Base-by-base conservation (phyloP, 2,113 vertebrate genomes). In the Psophia crepitans region DNA sequence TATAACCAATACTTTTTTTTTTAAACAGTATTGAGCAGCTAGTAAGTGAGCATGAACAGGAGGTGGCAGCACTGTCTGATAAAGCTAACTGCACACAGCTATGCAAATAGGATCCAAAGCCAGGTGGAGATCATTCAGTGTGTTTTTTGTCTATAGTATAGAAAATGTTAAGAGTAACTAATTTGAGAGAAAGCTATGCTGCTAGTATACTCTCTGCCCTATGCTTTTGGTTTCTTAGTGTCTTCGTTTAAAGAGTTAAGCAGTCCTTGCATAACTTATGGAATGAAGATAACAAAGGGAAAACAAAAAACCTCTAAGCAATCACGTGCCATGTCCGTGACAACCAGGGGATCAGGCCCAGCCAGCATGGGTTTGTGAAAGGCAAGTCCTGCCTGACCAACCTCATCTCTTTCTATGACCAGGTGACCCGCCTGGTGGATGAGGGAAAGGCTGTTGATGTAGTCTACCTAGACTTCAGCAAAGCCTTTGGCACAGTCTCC, bases 41-140 rank as follows among this genome's bases (percentile, higher is more conserved):
- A 12, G 93, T 98, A 95, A 94, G 94, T 85, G 97, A 97, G 85
- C 97, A 97, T 84, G 96, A 98, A 92, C 97, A 98, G 89, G 97
- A 99, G 98, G 66, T 98, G 98, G 98, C 98, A 87, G 95, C 97
- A 96, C 97, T 98, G 91, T 97, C 94, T 7, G 95, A 82, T 37
- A 97, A 98, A 97, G 90, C 97, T 33, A 97, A 57, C 58, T 43
- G 98, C 97, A 26, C 74, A 53, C 53, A 83, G 94, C 90, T 96
- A 65, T 44, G 87, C 96, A 17, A 66, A 46, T 18, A 94, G 65
- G 44, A 53, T 98, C 61, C 94, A 93, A 58, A 97, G 82, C 73
- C 98, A 98, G 23, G 4, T 98, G 91, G 96, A 98, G 86, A 87
- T 97, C 33, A 71, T 98, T 39, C 97, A 98, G 98, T 98, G 97